These are phyloP conservation scores for Drosophila yakuba DNA, from an alignment of 1,140 invertebrate genomes.

Conservation along the genomic window DNA sequence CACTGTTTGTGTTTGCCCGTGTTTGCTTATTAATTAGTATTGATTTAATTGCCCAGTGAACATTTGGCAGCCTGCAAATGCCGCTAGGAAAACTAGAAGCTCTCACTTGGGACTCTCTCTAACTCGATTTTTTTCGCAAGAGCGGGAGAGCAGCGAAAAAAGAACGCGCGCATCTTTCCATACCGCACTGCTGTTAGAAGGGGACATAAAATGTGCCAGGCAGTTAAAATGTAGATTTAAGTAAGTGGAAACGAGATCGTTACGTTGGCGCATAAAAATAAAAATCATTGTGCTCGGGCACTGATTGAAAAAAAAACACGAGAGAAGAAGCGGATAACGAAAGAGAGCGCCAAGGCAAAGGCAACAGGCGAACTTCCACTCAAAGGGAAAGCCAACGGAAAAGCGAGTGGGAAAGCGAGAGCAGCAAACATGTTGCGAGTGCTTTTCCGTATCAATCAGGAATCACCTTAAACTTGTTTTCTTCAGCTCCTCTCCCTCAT, in stretches of 20 bases:
- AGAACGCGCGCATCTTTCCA: conserved; percentile 69
- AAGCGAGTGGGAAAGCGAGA: conserved; percentile 9
- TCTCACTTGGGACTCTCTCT: conserved; percentile 4
- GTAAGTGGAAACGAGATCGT: conserved; percentile 85
- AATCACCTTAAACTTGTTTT: conserved; percentile 74
- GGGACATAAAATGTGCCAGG: conserved; percentile 84
- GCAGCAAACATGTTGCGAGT: conserved; percentile 68
- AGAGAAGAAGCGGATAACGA: conserved; percentile 1
- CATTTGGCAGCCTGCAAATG: conserved; percentile 26
- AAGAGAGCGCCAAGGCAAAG: conserved; percentile 41
- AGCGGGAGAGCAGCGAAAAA: conserved; percentile 28
- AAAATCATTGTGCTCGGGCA: conserved; percentile 84
- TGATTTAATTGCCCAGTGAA: conserved; percentile 66
- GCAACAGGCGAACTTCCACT: conserved; percentile 51
- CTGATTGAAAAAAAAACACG: conserved; percentile 79
- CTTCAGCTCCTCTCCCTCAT: conserved; percentile 4
- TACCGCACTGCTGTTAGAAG: conserved; percentile 73
- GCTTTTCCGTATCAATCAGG: conserved; percentile 59
- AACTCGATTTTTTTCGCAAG: conserved; percentile 23
- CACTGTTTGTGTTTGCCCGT: conserved; percentile 36
- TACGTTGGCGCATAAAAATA: conserved; percentile 84
- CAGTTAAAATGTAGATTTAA: conserved; percentile 85
- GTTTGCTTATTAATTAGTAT: conserved; percentile 71
- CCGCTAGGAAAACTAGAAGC: conserved; percentile 13
- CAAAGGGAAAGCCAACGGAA: conserved; percentile 51